Evolutionary conservation across 2,113 vertebrate genomes (phyloP), one percentile per base, ranked within the genome.

Genomic region (Melanocharis versteri): DNA sequence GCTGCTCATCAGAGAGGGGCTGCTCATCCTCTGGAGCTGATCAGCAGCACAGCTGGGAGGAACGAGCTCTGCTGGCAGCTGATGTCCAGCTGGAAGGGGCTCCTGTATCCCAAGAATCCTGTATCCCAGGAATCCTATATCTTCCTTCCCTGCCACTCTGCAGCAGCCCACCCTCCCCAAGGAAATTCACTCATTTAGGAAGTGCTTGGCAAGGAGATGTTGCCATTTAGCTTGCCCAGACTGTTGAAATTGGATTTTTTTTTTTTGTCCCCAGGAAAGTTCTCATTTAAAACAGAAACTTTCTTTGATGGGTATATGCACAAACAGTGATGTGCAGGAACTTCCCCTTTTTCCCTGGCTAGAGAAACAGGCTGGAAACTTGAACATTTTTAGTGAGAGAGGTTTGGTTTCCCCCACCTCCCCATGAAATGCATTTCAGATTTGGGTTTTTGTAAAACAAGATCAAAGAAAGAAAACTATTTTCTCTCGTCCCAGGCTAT

Each of bases 221-320:
- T 61, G 83, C 39, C 57, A 39, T 42, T 27, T 45, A 72, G 35
- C 3, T 47, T 61, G n/a, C 8, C 54, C 71, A 44, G 33, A n/a
- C 47, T 50, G 48, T 4, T 72, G 58, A 90, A 87, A 83, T 7
- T 6, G 7, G 39, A 48, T 6, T 1, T 26, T 75, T 84, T n/a
- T n/a, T n/a, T 89, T 53, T 70, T 22, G 27, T 45, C 33, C 47
- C 23, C 1, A 2, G 48, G 56, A 58, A 88, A 90, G 22, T 87
- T 89, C 65, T 92, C 26, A 47, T n/a, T n/a, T n/a, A 40, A 22
- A 92, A 89, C 44, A 14, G 93, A 94, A 89, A 89, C 53, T 61
- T 56, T 65, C 57, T 57, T 86, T 16, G 11, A 44, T 68, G 69
- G 84, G 18, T 48, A 20, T 21, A 4, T 8, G 11, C 17, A 17